Evolutionary conservation across 2,888 invertebrate species (phyloP).

Genomic region (Eurytoma californica): DNA sequence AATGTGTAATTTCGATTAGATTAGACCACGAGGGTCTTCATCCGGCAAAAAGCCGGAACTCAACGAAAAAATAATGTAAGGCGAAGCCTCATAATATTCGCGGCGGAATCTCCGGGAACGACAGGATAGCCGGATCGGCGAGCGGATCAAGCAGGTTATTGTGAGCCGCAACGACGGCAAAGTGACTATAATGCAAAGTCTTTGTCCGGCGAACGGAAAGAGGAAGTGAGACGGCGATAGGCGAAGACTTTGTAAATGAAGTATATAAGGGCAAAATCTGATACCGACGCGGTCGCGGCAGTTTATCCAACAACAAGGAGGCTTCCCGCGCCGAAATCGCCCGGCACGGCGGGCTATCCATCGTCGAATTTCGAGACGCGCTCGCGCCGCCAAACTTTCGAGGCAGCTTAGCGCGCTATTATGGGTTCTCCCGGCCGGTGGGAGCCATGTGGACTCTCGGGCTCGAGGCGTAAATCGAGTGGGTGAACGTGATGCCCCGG

Average conservation of each 20-base stretch:
- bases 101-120: not conserved
- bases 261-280: constrained; percentile 35
- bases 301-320: constrained; percentile 33
- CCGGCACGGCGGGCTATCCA: constrained; percentile 35
- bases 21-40: constrained; percentile 6
- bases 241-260: constrained; percentile 34
- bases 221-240: not conserved
- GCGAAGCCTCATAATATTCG: constrained; percentile 22
- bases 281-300: constrained; percentile 16
- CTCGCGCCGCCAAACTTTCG: constrained; percentile 36
- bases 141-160: not conserved
- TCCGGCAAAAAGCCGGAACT: not conserved
- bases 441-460: not conserved
- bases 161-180: not conserved
- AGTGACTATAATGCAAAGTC: constrained; percentile 11
- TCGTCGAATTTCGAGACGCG: constrained; percentile 46
- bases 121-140: not conserved
- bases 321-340: constrained; percentile 39
- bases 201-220: not conserved
- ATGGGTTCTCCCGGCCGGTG: constrained; percentile 16
- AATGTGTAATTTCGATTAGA: not conserved
- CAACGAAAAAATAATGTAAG: not conserved
- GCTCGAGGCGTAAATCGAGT: constrained; percentile 44
- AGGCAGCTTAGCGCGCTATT: constrained; percentile 40
- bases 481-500: constrained; percentile 9